Evolutionary conservation across 2,797 vertebrate genomes (phyloP), one percentile per base, ranked within the genome.

Genomic region (Pangasius djambal): DNA sequence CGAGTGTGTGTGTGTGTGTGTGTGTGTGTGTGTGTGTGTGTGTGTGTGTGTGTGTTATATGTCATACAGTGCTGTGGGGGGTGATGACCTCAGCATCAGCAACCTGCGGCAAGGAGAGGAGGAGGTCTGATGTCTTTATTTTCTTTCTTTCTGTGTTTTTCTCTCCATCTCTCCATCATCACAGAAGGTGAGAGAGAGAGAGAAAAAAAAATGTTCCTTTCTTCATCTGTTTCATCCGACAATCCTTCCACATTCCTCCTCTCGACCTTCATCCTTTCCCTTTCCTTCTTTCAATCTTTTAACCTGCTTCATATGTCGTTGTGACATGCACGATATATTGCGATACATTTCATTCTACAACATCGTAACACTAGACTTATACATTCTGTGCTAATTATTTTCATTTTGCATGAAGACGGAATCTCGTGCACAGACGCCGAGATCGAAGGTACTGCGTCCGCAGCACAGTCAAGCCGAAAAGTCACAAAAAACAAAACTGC

Each of bases 31-130:
- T 88, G 82, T 92, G 92, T 91, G 90, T 91, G 34, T 91, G 85
- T 91, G 91, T 87, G 91, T 90, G 88, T 31, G 57, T 85, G 63
- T n/a, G 88, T 90, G 91, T 93, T 95, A 94, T 94, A 95, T 95
- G 95, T 96, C 94, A 95, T 90, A 90, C 90, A 82, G 90, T 81
- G 91, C 95, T 90, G 90, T 20, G 15, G 94, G 94, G 94, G 90
- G 91, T 92, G 91, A 92, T 95, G 94, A 95, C 93, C 94, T 93
- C 92, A 93, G 92, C 85, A 90, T 91, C 90, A 88, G 79, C 85
- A 69, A 90, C 92, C 91, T 84, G 65, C 75, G 82, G 87, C 67
- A 93, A 63, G 67, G 69, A 92, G 83, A 89, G 3, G 37, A 83
- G 50, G 52, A 74, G 78, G 50, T 15, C 59, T 31, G 48, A 50